Evolutionary conservation across 2,113 vertebrate species (phyloP), one percentile per base, ranked within the genome.

Genomic region (Rhinoptilus africanus): DNA sequence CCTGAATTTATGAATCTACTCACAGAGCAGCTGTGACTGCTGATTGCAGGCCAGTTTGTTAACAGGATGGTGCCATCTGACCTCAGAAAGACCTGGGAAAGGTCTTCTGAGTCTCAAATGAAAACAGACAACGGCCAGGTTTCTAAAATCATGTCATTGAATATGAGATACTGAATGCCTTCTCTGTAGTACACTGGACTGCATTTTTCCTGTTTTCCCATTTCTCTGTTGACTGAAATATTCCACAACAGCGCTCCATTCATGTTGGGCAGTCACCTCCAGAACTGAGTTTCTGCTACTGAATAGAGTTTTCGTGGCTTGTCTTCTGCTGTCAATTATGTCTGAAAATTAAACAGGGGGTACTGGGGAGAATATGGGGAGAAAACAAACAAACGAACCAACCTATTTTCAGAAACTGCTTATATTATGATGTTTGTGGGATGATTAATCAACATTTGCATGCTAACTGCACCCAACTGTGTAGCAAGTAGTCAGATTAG

Each of bases 191-290:
- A 41, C 3, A 0, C 26, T 72, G 43, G 32, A n/a, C 28, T 66
- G 8, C 17, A 81, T 80, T 96, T 86, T 78, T 93, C 76, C 79
- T 95, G 89, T 88, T 93, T 96, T 96, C 19, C 7, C 14, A 2
- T 89, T 91, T 86, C 23, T 81, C 50, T 71, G 26, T 54, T 79
- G 72, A 81, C 68, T 81, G 67, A 91, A 92, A 86, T 81, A 76
- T 71, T 84, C 20, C 22, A 75, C 27, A 37, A 93, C 50, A 89
- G 30, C 77, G 54, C 8, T 74, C 20, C 28, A 41, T 84, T 95
- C 26, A 84, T 11, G 16, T 6, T 83, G 45, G 6, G 20, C 14
- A 62, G 24, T 50, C 39, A 90, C 20, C 7, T 69, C 16, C 28
- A 69, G 45, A 73, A n/a, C 14, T n/a, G 45, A 1, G 3, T 76